Evolutionary conservation across 2,113 vertebrate species (phyloP).

Genomic region (Ciconia maguari): DNA sequence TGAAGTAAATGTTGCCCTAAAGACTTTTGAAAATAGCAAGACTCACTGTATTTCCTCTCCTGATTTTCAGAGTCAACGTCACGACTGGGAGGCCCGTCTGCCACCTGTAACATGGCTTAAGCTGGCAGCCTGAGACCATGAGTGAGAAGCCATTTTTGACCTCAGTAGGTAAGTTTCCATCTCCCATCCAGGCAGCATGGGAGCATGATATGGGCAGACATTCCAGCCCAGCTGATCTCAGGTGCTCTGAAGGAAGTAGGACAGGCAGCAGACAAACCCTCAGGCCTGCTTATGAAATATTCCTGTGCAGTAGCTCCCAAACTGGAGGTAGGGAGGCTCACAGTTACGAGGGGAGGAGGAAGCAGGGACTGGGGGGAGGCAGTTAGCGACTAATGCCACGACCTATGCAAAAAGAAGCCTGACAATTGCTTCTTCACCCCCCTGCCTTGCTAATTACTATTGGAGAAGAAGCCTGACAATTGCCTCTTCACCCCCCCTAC

Average conservation of each 20-base stretch:
- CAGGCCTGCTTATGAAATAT: constrained; percentile 14
- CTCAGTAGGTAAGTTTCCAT: not conserved
- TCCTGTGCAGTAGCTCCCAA: not conserved
- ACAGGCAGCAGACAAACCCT: constrained; percentile 46
- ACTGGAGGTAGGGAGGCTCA: not conserved
- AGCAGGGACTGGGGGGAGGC: not conserved
- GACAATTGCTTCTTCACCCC: not conserved
- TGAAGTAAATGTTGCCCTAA: not conserved
- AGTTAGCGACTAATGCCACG: not conserved
- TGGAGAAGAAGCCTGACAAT: not conserved
- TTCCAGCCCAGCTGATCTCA: not conserved
- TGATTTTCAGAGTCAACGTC: not conserved
- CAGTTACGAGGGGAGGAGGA: not conserved
- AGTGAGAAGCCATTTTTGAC: not conserved
- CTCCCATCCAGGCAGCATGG: not conserved
- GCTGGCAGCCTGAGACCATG: accelerated
- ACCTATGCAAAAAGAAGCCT: not conserved
- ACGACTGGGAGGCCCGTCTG: not conserved
- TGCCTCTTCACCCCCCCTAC: not conserved
- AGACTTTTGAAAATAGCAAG: not conserved
- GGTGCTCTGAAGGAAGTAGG: constrained; percentile 30
- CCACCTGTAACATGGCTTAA: not conserved
- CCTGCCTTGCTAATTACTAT: not conserved
- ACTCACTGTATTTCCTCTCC: not conserved
- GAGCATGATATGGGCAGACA: not conserved